These are phyloP conservation scores for Fregata magnificens DNA, from an alignment of 2,113 vertebrate species.

Conservation along the genomic window DNA sequence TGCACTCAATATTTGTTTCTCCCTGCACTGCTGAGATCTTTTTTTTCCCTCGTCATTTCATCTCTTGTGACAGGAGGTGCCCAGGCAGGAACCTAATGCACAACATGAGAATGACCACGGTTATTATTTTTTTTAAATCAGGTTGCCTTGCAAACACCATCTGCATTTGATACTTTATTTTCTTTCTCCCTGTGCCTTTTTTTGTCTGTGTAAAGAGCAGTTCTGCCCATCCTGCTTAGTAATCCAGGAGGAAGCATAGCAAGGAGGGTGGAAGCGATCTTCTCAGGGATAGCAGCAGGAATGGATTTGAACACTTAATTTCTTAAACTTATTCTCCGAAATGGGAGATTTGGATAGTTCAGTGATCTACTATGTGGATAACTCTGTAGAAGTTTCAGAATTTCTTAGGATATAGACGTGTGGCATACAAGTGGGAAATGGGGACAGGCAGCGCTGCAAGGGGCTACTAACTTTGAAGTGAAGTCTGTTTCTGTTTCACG, in stretches of 20 bases:
- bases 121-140: neutral
- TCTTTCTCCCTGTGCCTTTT: neutral
- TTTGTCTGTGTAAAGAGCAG: neutral
- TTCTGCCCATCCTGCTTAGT: neutral
- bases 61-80: neutral
- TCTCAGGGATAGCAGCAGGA: neutral
- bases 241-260: neutral
- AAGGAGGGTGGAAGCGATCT: neutral
- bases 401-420: neutral
- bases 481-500: neutral
- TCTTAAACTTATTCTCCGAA: neutral
- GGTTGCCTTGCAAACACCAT: neutral
- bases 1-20: neutral
- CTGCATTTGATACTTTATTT: neutral
- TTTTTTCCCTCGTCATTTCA: neutral
- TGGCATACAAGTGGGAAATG: neutral
- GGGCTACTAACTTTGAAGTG: neutral
- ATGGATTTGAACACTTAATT: neutral
- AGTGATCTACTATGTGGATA: neutral
- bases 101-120: neutral
- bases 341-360: neutral
- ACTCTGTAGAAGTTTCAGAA: neutral
- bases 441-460: neutral
- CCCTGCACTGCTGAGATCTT: neutral
- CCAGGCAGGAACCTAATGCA: neutral